Base-by-base conservation (phyloP, 2,797 vertebrate genomes). In the Xiphophorus birchmanni region DNA sequence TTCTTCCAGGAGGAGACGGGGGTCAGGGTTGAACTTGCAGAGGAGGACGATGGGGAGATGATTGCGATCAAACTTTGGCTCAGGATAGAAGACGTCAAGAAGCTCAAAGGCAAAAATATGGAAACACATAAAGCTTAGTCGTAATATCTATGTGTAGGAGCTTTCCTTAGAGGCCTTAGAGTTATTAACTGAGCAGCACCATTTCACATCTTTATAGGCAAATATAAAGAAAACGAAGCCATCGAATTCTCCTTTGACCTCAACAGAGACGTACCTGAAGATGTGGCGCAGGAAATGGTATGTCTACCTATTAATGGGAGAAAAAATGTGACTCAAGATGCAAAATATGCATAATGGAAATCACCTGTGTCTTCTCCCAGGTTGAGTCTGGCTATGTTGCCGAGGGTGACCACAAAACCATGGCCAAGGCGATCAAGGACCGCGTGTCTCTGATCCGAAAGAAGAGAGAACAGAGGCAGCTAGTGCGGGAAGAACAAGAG, bases 251-350 rank as follows among this genome's bases (percentile, higher is more conserved):
- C 98, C 77, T 99, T 99, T 90, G 98, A 99, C 91, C 95, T 99
- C 90, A 97, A 96, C 88, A 98, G 97, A 89, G 99, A 99, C 71
- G 96, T 99, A 45, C 97, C 99, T 67, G 99, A 99, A 95, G 98
- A 99, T 91, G 99, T 99, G 91, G 99, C 98, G 73, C 98, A 99
- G 92, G 99, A 99, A 97, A 99, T 99, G 99, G 99, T 99, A 81
- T 2, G 82, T 47, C 73, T 11, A 10, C 0, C 26, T 13, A 17
- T 26, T 45, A 45, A 72, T 18, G 13, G 13, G 26, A 52, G 42
- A 2, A 2, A 6, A 69, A 26, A 21, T 12, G 2, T 69, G 18
- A 72, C 45, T 45, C 23, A 60, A 60, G 13, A 72, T 29, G 5
- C 5, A 72, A 45, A 8, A 45, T 17, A 17, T 47, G 26, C 37